Conservation (phyloP, 2,113 vertebrate species). For the Laticauda laticaudata region DNA sequence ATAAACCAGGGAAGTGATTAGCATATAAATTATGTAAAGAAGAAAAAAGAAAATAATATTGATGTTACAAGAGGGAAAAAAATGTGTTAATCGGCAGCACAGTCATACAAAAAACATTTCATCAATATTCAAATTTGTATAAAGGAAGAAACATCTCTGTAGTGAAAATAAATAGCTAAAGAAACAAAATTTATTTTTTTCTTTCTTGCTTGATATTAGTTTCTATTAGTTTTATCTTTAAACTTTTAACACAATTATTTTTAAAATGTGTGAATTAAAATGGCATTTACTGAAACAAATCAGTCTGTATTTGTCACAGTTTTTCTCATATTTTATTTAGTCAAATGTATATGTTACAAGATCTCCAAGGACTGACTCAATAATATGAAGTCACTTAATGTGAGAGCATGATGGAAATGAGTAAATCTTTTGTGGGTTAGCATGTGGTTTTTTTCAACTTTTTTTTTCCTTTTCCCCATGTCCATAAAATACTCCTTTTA, state of each 20-base stretch:
- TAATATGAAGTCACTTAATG: not conserved
- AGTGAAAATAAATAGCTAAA: not conserved
- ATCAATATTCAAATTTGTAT: not conserved
- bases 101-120: not conserved
- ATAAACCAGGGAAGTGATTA: not conserved
- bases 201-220: not conserved
- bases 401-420: not conserved
- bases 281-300: not conserved
- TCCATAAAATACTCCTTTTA: not conserved
- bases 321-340: not conserved
- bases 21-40: not conserved
- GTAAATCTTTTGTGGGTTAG: not conserved
- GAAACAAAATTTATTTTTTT: not conserved
- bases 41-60: not conserved
- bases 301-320: too few relatives aligned
- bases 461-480: not conserved
- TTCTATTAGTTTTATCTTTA: not conserved
- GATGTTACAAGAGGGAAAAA: not conserved
- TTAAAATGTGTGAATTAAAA: not conserved
- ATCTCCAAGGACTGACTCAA: not conserved
- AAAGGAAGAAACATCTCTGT: not conserved
- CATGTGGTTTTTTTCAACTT: not conserved
- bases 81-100: not conserved
- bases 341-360: not conserved
- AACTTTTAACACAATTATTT: not conserved